phyloP scores from a whole-genome alignment of 2,888 invertebrate genomes.

The Ferrisia virgata region DNA sequence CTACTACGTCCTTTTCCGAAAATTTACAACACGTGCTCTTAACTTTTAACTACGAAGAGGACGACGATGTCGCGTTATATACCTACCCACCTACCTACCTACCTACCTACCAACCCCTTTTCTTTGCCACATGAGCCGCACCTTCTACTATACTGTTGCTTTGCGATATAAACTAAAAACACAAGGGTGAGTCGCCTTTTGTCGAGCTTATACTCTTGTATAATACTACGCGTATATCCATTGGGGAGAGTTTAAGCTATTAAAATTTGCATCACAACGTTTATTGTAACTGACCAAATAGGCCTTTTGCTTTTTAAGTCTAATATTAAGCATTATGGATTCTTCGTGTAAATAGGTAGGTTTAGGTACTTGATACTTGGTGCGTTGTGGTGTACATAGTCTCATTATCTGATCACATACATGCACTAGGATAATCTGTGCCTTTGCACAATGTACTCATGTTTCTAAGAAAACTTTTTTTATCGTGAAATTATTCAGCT shows the following conservation, averaged over 20 bases:
- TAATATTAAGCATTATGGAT: no score
- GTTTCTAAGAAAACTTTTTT: no score
- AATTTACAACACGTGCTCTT: not conserved
- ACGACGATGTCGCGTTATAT: slow-evolving; percentile 9
- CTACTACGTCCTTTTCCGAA: slow-evolving; percentile 19
- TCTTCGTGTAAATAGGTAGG: not conserved
- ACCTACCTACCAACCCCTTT: not conserved
- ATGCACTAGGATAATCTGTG: not conserved
- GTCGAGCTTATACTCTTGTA: not conserved
- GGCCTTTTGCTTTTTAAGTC: no score
- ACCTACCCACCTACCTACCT: not conserved
- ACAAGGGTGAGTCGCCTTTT: not conserved
- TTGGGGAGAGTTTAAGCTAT: not conserved
- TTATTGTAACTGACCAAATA: not conserved
- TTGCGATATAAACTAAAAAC: no score
- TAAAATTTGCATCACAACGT: not conserved
- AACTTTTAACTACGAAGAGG: slow-evolving; percentile 34
- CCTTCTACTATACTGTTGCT: not conserved
- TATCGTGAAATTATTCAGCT: no score
- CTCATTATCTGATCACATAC: no score
- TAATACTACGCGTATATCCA: no score
- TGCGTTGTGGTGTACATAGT: not conserved
- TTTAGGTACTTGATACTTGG: no score
- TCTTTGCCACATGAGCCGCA: no score
- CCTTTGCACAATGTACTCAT: no score